Conservation (phyloP, 2,888 invertebrate genomes). For the Archips crataeganus region DNA sequence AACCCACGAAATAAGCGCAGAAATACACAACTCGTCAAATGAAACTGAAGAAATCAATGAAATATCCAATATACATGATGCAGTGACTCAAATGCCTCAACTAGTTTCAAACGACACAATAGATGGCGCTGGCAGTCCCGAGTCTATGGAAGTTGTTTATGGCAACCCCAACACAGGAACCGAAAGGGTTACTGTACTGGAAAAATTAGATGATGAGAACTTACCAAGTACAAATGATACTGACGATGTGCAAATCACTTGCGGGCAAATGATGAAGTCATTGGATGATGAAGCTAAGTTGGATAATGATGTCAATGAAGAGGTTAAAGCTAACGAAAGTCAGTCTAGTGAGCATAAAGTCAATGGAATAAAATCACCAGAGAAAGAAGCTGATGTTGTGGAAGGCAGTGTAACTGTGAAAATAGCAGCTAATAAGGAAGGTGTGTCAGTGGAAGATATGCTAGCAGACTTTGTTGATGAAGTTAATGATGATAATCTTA, state of each 20-base stretch:
- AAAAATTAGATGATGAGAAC: conserved; percentile 70
- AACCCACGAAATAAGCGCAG: conserved; percentile 19
- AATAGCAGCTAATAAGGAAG: conserved; percentile 47
- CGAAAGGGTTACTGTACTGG: conserved; percentile 60
- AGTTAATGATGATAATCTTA: conserved; percentile 62
- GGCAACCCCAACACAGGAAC: conserved; percentile 60
- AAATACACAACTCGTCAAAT: conserved; percentile 19
- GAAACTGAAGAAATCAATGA: conserved; percentile 24
- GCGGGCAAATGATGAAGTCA: conserved; percentile 68
- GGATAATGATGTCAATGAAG: conserved; percentile 46
- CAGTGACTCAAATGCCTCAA: conserved; percentile 63
- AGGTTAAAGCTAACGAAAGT: conserved; percentile 16
- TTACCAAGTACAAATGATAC: conserved; percentile 74
- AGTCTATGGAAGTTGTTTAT: conserved; percentile 69
- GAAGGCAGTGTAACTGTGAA: conserved; percentile 49
- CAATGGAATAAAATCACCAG: conserved; percentile 57
- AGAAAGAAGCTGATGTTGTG: conserved; percentile 50
- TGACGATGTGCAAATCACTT: conserved; percentile 76
- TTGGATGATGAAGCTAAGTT: conserved; percentile 58
- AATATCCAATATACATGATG: conserved; percentile 57
- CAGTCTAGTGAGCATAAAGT: conserved; percentile 51
- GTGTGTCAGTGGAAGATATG: conserved; percentile 73
- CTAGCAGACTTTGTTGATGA: conserved; percentile 81
- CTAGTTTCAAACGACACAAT: conserved; percentile 57
- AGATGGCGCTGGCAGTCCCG: conserved; percentile 59